phyloP scores from a whole-genome alignment of 53 echinoderm and acorn worm genomes.

The Echinarachnius parma region DNA sequence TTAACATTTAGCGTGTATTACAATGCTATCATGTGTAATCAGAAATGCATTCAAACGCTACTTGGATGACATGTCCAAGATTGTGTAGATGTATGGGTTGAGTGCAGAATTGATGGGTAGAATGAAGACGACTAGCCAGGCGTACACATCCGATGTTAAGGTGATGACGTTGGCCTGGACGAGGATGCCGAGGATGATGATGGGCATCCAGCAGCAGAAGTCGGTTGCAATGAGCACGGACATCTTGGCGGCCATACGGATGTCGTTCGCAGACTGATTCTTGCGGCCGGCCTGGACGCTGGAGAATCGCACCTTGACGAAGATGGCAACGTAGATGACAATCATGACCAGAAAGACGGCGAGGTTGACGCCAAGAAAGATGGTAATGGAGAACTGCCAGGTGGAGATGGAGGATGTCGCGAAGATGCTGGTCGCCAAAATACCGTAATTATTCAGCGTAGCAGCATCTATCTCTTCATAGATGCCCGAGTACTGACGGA shows the following conservation, averaged over 20 bases:
- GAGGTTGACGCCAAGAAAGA: constrained; percentile 63
- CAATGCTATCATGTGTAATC: too few relatives aligned
- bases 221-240: constrained; percentile 53
- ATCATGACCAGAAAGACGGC: constrained; percentile 48
- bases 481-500: constrained; percentile 34
- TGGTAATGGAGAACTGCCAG: constrained; percentile 55
- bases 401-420: constrained; percentile 32
- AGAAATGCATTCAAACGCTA: too few relatives aligned
- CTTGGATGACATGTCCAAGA: too few relatives aligned
- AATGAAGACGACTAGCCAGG: constrained; percentile 46
- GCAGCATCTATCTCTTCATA: constrained; percentile 1
- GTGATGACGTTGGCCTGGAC: constrained; percentile 36
- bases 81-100: constrained; percentile 61
- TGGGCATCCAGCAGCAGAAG: constrained; percentile 62
- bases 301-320: constrained; percentile 25
- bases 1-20: too few relatives aligned
- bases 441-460: constrained; percentile 29
- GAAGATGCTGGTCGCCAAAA: not conserved
- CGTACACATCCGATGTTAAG: constrained; percentile 46
- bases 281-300: constrained; percentile 37
- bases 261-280: constrained; percentile 30
- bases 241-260: constrained; percentile 49
- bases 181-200: constrained; percentile 58
- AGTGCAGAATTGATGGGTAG: constrained; percentile 57
- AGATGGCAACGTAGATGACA: constrained; percentile 44